Conservation (phyloP, 2,797 vertebrate species). For the Liparis tanakae region DNA sequence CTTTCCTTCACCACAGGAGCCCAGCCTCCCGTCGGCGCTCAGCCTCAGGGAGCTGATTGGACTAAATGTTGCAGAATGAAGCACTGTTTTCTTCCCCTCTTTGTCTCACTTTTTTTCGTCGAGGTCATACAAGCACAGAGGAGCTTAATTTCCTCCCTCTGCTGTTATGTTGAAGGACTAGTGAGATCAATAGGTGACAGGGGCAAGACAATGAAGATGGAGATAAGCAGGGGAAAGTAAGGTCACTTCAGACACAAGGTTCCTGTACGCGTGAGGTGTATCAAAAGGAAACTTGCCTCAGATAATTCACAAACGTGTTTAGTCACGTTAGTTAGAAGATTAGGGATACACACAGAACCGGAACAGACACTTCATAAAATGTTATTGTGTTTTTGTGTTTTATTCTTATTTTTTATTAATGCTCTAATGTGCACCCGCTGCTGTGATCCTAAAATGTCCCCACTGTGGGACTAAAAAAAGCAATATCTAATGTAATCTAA, state of each 20-base stretch:
- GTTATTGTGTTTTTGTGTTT: too few species aligned
- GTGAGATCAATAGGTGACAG: constrained; percentile 62
- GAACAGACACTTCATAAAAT: constrained; percentile 21
- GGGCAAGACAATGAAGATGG: constrained; percentile 44
- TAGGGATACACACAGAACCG: not conserved
- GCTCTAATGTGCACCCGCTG: too few species aligned
- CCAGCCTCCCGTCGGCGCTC: constrained; percentile 57
- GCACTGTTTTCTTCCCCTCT: constrained; percentile 54
- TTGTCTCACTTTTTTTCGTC: constrained; percentile 44
- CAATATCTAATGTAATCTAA: too few species aligned
- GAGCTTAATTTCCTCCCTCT: constrained; percentile 50
- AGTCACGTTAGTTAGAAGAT: constrained; percentile 5
- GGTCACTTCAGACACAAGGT: constrained; percentile 38
- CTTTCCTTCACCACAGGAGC: constrained; percentile 67
- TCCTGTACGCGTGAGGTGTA: not conserved
- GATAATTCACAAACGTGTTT: constrained; percentile 30
- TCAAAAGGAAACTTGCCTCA: constrained; percentile 19
- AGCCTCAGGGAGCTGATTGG: constrained; percentile 78
- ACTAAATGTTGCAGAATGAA: constrained; percentile 77
- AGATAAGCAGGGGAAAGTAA: constrained; percentile 43
- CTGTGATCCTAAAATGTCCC: too few species aligned
- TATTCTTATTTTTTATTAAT: too few species aligned
- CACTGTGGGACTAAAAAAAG: too few species aligned
- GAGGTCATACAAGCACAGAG: constrained; percentile 58
- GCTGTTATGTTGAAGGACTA: constrained; percentile 46